A percentile compares a stretch with the other conserved stretches of the same genome.
Evolutionary conservation across 2,113 vertebrate genomes (phyloP).

Genomic region (Eudyptes chrysolophus): DNA sequence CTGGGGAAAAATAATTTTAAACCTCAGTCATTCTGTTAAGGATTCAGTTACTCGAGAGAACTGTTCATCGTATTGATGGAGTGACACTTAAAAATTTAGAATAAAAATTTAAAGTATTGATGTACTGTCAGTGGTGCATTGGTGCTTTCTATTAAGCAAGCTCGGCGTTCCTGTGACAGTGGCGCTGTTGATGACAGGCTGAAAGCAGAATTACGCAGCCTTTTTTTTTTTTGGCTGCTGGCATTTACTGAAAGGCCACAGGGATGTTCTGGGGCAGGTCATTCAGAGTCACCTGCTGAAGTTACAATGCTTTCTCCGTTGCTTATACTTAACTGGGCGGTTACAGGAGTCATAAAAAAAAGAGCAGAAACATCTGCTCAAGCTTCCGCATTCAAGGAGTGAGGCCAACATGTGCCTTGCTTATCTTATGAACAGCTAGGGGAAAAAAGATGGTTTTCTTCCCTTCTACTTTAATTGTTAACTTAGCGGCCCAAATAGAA

Average conservation of each 20-base stretch:
- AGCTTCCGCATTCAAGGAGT: not conserved
- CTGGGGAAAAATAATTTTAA: not conserved
- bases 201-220: accelerated
- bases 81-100: not conserved
- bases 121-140: not conserved
- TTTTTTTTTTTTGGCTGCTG: not conserved
- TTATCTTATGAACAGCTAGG: not conserved
- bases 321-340: not conserved
- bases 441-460: not conserved
- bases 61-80: not conserved
- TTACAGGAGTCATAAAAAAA: not conserved
- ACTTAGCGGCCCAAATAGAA: not conserved
- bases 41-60: not conserved
- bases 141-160: not conserved
- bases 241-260: not conserved
- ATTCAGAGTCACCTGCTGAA: not conserved
- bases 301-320: not conserved
- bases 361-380: not conserved
- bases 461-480: not conserved
- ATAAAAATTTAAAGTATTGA: not conserved
- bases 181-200: not conserved
- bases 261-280: not conserved
- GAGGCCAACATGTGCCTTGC: not conserved
- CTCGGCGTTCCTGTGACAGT: accelerated
- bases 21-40: not conserved